A percentile compares a stretch with the other conserved stretches of the same genome.
Conservation (phyloP, 2,888 invertebrate genomes). For the Pecten maximus region DNA sequence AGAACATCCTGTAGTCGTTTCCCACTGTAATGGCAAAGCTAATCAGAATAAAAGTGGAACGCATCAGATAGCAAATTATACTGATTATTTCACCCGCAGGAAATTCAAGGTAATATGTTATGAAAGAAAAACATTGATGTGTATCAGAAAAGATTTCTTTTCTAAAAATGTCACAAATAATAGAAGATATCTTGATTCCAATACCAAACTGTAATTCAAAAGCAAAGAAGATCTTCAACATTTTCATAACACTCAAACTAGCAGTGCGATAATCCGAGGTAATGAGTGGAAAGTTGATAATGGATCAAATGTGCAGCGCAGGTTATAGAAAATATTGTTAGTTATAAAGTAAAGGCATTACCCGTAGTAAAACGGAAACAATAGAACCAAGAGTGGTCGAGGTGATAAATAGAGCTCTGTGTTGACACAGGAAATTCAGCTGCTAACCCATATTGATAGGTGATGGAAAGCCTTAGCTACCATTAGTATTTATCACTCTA, state of each 20-base stretch:
- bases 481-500: neutral
- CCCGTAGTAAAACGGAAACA: neutral
- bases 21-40: neutral
- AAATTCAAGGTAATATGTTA: no score
- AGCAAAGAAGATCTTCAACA: no score
- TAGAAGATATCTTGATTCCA: no score
- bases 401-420: neutral
- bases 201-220: no score
- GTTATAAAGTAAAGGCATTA: neutral
- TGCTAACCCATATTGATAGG: constrained; percentile 7
- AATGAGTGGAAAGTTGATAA: neutral
- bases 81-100: no score
- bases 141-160: no score
- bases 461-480: constrained; percentile 9
- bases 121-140: no score
- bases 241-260: neutral
- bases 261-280: neutral
- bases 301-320: neutral
- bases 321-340: neutral
- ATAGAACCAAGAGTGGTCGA: neutral
- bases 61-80: neutral
- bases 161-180: no score
- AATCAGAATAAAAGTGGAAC: neutral
- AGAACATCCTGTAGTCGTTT: neutral
- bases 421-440: constrained; percentile 16